These are phyloP conservation scores for Diadromus collaris DNA, from an alignment of 2,888 invertebrate species.

Conservation along the genomic window DNA sequence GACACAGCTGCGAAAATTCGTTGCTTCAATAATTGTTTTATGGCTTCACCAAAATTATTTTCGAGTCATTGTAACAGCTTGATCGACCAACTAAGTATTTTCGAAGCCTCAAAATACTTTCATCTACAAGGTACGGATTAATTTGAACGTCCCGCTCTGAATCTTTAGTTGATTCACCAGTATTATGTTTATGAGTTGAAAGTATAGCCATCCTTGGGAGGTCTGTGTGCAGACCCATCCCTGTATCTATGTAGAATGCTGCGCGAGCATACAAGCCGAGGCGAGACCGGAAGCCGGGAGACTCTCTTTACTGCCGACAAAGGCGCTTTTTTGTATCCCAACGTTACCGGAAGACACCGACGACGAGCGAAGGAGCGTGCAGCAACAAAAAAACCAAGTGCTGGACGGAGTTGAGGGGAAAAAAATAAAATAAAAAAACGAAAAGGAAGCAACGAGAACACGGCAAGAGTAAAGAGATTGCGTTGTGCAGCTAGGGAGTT, in stretches of 20 bases:
- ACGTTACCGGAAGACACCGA: conserved; percentile 56
- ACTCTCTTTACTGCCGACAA: conserved; percentile 60
- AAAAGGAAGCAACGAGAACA: conserved; percentile 10
- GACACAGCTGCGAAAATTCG: too few relatives aligned
- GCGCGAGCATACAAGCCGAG: conserved; percentile 8
- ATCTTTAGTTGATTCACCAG: too few relatives aligned
- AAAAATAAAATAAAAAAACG: conserved; percentile 29
- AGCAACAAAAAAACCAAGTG: conserved; percentile 44
- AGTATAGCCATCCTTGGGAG: neutral
- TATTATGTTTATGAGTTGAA: too few relatives aligned
- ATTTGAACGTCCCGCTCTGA: too few relatives aligned
- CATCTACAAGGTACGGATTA: too few relatives aligned
- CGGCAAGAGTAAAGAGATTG: conserved; percentile 30
- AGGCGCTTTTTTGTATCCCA: conserved; percentile 57
- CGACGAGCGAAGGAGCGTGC: conserved; percentile 46
- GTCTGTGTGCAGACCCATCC: too few relatives aligned
- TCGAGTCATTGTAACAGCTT: too few relatives aligned
- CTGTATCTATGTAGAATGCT: neutral
- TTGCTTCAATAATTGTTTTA: too few relatives aligned
- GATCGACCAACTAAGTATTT: too few relatives aligned
- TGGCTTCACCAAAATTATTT: too few relatives aligned
- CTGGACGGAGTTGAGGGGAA: conserved; percentile 10
- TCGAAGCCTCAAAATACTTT: too few relatives aligned
- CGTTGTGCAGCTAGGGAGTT: conserved; percentile 39
- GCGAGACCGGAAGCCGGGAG: conserved; percentile 59